Percentiles rank a stretch among this genome's conserved stretches.
Evolutionary conservation across 2,113 vertebrate species (phyloP).

Genomic region (Galbula dea): DNA sequence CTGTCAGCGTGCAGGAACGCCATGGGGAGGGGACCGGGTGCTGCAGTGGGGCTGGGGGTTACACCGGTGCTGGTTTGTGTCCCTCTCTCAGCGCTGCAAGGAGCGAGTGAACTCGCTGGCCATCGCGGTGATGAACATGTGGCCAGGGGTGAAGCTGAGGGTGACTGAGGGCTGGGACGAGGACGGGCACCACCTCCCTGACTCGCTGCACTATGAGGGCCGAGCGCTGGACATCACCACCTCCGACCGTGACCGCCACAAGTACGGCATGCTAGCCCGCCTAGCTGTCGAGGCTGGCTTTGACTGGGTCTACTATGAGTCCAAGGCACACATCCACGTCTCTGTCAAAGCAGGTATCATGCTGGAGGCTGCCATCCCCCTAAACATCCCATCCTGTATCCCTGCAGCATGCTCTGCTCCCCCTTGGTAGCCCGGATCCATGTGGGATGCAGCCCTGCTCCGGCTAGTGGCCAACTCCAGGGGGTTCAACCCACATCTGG

Average conservation of each 20-base stretch:
- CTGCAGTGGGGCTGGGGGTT: background rate
- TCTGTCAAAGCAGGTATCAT: slow-evolving; percentile 92
- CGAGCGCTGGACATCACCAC: slow-evolving; percentile 96
- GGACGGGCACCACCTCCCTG: slow-evolving; percentile 90
- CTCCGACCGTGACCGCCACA: slow-evolving; percentile 88
- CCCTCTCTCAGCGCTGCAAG: slow-evolving; percentile 86
- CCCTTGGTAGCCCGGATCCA: accelerated
- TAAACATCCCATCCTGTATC: accelerated
- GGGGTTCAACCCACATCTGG: accelerated
- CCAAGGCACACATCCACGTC: slow-evolving; percentile 93
- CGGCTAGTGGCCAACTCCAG: accelerated
- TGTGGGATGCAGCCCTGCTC: background rate
- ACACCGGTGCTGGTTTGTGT: accelerated
- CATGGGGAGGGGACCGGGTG: accelerated
- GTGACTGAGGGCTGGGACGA: slow-evolving; percentile 98
- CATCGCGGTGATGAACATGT: slow-evolving; percentile 97
- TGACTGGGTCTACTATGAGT: slow-evolving; percentile 98
- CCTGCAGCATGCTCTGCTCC: accelerated
- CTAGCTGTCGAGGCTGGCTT: slow-evolving; percentile 96
- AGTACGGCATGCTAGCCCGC: slow-evolving; percentile 93
- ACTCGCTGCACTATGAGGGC: slow-evolving; percentile 97
- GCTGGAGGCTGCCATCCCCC: accelerated
- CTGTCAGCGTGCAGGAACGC: background rate
- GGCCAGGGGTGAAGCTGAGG: slow-evolving; percentile 89
- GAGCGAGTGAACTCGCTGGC: slow-evolving; percentile 92